A percentile compares a stretch with the other conserved stretches of the same genome.
Evolutionary conservation across 2,113 vertebrate genomes (phyloP).

Genomic region (Hypomesus transpacificus): DNA sequence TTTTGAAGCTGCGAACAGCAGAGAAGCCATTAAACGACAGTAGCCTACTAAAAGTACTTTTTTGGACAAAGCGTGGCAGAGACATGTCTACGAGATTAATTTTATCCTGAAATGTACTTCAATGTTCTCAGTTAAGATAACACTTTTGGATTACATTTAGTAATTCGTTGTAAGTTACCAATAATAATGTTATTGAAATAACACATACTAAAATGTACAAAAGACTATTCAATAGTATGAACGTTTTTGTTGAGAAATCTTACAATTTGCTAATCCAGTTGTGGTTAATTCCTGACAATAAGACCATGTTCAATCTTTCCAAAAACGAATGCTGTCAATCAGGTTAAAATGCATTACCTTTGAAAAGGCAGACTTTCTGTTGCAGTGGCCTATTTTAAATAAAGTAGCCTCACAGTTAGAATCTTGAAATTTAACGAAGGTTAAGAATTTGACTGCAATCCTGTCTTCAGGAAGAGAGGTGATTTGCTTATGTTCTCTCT

Average conservation of each 20-base stretch:
- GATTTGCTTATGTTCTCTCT: slow-evolving; percentile 52
- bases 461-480: slow-evolving; percentile 70
- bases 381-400: slow-evolving; percentile 34
- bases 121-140: slow-evolving; percentile 48
- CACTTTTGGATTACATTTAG: slow-evolving; percentile 64
- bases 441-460: slow-evolving; percentile 64
- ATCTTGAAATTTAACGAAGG: slow-evolving; percentile 62
- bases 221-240: slow-evolving; percentile 10
- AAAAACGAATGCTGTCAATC: slow-evolving; percentile 37
- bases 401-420: slow-evolving; percentile 46
- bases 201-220: slow-evolving; percentile 24
- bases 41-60: slow-evolving; percentile 41
- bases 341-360: slow-evolving; percentile 68
- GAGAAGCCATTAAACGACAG: slow-evolving; percentile 64
- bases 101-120: slow-evolving; percentile 41
- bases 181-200: slow-evolving; percentile 47
- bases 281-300: slow-evolving; percentile 11
- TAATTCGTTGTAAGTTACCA: slow-evolving; percentile 67
- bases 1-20: slow-evolving; percentile 72
- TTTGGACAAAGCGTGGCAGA: slow-evolving; percentile 58
- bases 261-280: slow-evolving; percentile 9
- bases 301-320: neutral
- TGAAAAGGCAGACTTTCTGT: slow-evolving; percentile 48
- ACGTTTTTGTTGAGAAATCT: slow-evolving; percentile 1
- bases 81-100: slow-evolving; percentile 53